Base-by-base conservation (phyloP, 1,140 invertebrate species). In the Drosophila equinoxialis region DNA sequence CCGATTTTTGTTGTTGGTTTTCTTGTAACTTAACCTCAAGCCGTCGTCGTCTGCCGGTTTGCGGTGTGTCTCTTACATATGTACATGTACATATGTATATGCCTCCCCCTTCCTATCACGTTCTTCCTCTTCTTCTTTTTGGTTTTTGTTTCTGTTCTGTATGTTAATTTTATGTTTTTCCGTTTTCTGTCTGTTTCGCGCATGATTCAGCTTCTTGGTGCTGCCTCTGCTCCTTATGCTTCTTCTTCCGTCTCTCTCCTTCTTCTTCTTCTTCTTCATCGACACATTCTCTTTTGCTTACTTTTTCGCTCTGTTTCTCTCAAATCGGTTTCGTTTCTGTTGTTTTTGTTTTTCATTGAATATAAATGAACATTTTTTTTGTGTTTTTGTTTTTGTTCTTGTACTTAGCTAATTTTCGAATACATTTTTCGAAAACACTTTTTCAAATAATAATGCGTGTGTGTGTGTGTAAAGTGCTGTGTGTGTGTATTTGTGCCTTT, bases 11-110 rank as follows among this genome's bases (percentile, higher is more conserved):
- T n/a, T 51, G 45, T 80, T 80, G 69, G 66, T 70, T 70, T 74
- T 69, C 75, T 79, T 86, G 76, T 78, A 84, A 87, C 82, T 81
- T 86, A 86, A 86, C 82, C 82, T 86, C 82, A 87, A 87, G 86
- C 65, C 11, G 37, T 4, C 37, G 37, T 39, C 45, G 62, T 64
- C 66, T 68, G 65, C 58, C 57, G 68, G 51, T 62, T 62, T 51
- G 45, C 45, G 17, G 45, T 51, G 45, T 51, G 10, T 37, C 35
- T 37, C 10, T 8, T 51, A 30, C 30, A 30, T 26, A 26, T 26
- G 26, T 26, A 26, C 26, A 26, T 26, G 5, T 20, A 17, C 17
- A 17, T 17, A 17, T 1, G 1, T 17, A 51, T 51, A 51, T 4
- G 10, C 17, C 17, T 23, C 6, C 45, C 20, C 17, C 45, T 51